Conservation (phyloP, 1,140 invertebrate genomes). For the Campodea augens region DNA sequence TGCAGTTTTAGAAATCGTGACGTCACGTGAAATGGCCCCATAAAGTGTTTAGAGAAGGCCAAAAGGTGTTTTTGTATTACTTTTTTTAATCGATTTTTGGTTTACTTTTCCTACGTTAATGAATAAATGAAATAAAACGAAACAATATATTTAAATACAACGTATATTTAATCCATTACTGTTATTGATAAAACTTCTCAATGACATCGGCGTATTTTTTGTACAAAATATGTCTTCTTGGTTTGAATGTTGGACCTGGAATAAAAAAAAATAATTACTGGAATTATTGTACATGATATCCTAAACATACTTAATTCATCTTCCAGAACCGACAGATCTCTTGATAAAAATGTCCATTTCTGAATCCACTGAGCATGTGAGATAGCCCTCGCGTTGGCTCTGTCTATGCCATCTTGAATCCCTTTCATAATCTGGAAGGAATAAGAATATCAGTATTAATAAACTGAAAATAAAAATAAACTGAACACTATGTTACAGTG, state of each 20-base stretch:
- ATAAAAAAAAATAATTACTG: conserved; percentile 11
- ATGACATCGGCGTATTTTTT: neutral
- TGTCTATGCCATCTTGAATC: conserved; percentile 28
- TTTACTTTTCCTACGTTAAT: too few relatives aligned
- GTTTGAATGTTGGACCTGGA: conserved; percentile 30
- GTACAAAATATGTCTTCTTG: conserved; percentile 24
- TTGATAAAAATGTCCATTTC: conserved; percentile 31
- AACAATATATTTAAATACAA: neutral
- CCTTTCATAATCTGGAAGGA: conserved; percentile 17
- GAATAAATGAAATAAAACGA: too few relatives aligned
- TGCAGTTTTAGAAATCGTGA: too few relatives aligned
- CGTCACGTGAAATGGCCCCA: too few relatives aligned
- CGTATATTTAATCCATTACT: neutral
- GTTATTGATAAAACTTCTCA: neutral
- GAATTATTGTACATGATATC: neutral
- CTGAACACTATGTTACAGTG: too few relatives aligned
- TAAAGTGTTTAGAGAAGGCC: too few relatives aligned
- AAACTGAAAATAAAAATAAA: too few relatives aligned
- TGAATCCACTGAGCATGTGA: conserved; percentile 30
- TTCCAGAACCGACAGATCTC: conserved; percentile 31
- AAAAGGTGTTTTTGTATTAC: too few relatives aligned
- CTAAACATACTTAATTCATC: conserved; percentile 30
- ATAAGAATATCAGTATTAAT: too few relatives aligned
- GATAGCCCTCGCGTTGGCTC: conserved; percentile 26
- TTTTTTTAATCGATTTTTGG: too few relatives aligned